phyloP scores from a whole-genome alignment of 1,140 invertebrate species.

The Trichonephila clavata region DNA sequence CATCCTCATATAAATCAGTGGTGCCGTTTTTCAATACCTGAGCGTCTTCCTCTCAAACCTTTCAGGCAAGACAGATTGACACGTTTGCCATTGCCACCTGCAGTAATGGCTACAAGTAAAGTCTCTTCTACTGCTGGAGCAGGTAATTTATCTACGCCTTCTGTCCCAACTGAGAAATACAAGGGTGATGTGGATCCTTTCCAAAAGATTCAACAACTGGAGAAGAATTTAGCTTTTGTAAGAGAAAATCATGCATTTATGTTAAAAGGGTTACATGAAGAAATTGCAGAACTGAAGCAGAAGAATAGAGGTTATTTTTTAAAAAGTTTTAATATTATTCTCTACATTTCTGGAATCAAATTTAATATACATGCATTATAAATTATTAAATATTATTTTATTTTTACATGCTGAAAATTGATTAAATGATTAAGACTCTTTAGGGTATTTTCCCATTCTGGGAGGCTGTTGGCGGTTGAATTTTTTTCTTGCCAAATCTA shows the following conservation, averaged over 20 bases:
- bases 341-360: no score
- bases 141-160: not conserved
- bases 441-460: no score
- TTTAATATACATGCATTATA: no score
- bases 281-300: slow-evolving; percentile 75
- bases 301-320: slow-evolving; percentile 74
- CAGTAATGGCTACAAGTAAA: slow-evolving; percentile 66
- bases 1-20: slow-evolving; percentile 70
- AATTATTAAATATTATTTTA: no score
- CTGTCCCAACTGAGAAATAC: not conserved
- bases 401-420: no score
- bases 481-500: no score
- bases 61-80: slow-evolving; percentile 63
- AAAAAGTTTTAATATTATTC: no score
- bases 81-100: slow-evolving; percentile 55
- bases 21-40: slow-evolving; percentile 65
- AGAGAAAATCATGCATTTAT: slow-evolving; percentile 71
- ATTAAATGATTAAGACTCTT: no score
- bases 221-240: slow-evolving; percentile 77
- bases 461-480: no score
- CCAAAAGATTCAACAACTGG: slow-evolving; percentile 76
- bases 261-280: slow-evolving; percentile 74
- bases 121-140: not conserved
- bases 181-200: slow-evolving; percentile 63
- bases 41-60: slow-evolving; percentile 66